Evolutionary conservation across 2,113 vertebrate genomes (phyloP).

Genomic region (Syrrhaptes paradoxus): DNA sequence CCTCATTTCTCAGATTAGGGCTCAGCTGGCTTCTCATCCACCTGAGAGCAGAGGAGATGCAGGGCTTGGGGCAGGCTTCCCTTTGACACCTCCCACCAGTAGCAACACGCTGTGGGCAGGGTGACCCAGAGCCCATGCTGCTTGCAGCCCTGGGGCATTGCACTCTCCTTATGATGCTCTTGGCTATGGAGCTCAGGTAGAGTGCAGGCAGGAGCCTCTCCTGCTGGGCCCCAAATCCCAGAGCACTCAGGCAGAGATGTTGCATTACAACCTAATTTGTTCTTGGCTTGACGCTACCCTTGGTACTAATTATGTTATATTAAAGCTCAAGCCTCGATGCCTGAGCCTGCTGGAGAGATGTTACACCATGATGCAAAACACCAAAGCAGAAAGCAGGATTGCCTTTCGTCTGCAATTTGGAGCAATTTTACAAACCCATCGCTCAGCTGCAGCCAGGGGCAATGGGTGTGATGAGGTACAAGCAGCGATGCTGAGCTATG

Average conservation of each 20-base stretch:
- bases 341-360: background rate
- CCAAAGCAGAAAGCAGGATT: background rate
- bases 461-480: accelerated
- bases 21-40: background rate
- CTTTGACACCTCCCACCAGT: background rate
- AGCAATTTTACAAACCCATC: background rate
- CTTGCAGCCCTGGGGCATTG: accelerated
- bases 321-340: background rate
- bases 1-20: background rate
- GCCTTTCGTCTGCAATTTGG: background rate
- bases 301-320: background rate
- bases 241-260: background rate
- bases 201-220: background rate
- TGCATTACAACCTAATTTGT: background rate
- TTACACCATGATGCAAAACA: background rate
- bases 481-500: accelerated
- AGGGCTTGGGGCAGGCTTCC: accelerated
- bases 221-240: background rate
- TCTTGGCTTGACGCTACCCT: background rate
- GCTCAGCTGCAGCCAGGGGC: background rate
- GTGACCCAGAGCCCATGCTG: accelerated
- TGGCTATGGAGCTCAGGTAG: background rate
- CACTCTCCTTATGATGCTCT: accelerated
- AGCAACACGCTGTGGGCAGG: background rate
- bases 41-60: background rate